phyloP scores from a whole-genome alignment of 1,140 invertebrate genomes.

The Lepidurus packardi region DNA sequence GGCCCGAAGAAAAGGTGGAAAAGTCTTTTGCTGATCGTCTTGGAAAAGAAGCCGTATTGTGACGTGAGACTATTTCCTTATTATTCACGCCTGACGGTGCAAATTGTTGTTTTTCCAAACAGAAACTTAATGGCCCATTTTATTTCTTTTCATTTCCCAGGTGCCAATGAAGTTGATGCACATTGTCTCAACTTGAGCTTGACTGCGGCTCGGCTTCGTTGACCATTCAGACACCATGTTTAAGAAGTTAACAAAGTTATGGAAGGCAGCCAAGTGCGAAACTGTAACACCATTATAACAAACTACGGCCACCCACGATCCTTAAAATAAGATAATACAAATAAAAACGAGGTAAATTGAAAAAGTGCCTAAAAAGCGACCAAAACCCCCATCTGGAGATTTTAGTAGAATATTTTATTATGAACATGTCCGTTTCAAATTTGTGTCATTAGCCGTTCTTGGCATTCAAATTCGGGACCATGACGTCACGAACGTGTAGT shows the following conservation, averaged over 20 bases:
- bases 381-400: too few relatives aligned
- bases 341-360: neutral
- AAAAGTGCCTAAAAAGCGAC: too few relatives aligned
- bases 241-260: neutral
- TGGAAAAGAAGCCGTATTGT: neutral
- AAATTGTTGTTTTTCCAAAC: conserved; percentile 1
- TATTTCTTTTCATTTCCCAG: neutral
- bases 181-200: neutral
- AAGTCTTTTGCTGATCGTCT: neutral
- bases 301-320: neutral
- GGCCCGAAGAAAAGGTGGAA: neutral
- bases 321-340: neutral
- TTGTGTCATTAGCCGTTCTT: too few relatives aligned
- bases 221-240: neutral
- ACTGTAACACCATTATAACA: neutral
- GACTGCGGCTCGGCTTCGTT: neutral
- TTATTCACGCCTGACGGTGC: neutral
- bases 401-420: too few relatives aligned
- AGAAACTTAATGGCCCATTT: neutral
- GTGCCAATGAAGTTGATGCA: conserved; percentile 6
- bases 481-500: too few relatives aligned
- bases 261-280: neutral
- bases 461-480: too few relatives aligned
- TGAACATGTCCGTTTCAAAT: too few relatives aligned
- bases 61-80: neutral